phyloP scores from a whole-genome alignment of 2,888 invertebrate species.

The Coleophora flavipennella region DNA sequence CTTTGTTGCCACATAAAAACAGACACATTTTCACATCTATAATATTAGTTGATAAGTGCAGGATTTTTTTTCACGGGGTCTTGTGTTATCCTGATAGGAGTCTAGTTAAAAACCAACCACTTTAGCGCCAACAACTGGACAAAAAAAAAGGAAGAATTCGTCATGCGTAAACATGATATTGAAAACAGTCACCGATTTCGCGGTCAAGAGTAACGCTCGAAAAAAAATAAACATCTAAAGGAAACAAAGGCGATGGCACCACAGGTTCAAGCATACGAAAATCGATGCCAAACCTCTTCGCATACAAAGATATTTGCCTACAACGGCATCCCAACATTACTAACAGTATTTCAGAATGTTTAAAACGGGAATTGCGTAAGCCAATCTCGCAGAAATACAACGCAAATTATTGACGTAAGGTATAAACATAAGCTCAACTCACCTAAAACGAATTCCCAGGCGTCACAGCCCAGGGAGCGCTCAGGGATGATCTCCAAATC shows the following conservation, averaged over 20 bases:
- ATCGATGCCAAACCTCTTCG: constrained; percentile 37
- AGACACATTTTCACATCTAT: too few relatives aligned
- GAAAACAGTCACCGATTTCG: constrained; percentile 56
- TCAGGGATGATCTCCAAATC: constrained; percentile 97
- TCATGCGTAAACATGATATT: constrained; percentile 25
- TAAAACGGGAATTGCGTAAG: constrained; percentile 60
- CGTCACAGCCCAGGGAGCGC: constrained; percentile 94
- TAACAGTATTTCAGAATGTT: constrained; percentile 7
- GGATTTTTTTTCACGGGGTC: not conserved
- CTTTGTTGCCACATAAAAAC: too few relatives aligned
- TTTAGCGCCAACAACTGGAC: too few relatives aligned
- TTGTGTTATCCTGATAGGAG: not conserved
- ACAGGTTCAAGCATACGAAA: constrained; percentile 44
- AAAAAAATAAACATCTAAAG: constrained; percentile 49
- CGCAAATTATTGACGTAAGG: constrained; percentile 69
- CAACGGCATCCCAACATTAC: not conserved
- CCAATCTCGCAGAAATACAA: constrained; percentile 55
- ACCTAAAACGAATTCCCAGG: constrained; percentile 98
- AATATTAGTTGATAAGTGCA: too few relatives aligned
- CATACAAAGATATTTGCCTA: not conserved
- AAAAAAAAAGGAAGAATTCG: constrained; percentile 14
- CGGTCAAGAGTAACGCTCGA: constrained; percentile 63
- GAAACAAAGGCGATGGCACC: constrained; percentile 55
- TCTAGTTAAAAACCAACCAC: too few relatives aligned
- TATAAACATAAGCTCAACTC: constrained; percentile 68